phyloP scores from a whole-genome alignment of 2,797 vertebrate genomes.

The Taenioides sp. region DNA sequence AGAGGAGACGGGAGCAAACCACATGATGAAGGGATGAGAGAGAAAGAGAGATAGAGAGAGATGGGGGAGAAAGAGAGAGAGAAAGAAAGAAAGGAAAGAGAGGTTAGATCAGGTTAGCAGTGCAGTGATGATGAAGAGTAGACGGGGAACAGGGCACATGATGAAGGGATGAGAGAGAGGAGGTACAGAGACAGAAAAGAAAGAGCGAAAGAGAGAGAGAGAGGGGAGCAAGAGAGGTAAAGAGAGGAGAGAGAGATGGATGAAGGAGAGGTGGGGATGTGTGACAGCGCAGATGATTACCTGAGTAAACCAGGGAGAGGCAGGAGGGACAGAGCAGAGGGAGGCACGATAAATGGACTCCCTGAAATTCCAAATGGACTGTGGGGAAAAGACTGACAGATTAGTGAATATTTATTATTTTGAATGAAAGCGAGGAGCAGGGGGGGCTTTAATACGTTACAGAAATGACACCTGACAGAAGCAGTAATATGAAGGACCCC shows the following conservation, averaged over 20 bases:
- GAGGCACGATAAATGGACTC: slow-evolving; percentile 21
- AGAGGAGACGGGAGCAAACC: too few relatives aligned
- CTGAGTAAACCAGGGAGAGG: slow-evolving; percentile 30
- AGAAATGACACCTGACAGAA: slow-evolving; percentile 24
- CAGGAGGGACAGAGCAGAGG: not conserved
- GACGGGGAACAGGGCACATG: slow-evolving; percentile 41
- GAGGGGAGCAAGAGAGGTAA: slow-evolving; percentile 53
- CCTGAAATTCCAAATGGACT: slow-evolving; percentile 31
- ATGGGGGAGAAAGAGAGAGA: too few relatives aligned
- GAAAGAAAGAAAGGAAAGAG: too few relatives aligned
- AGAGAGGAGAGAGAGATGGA: slow-evolving; percentile 56
- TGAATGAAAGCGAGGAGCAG: slow-evolving; percentile 23
- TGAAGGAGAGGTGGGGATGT: slow-evolving; percentile 39
- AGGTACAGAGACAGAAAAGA: slow-evolving; percentile 33
- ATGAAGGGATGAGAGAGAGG: slow-evolving; percentile 59
- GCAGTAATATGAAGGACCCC: slow-evolving; percentile 3
- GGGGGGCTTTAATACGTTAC: slow-evolving; percentile 13
- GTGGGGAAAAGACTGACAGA: slow-evolving; percentile 17
- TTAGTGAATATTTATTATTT: slow-evolving; percentile 26
- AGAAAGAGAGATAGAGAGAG: too few relatives aligned
- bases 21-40: too few relatives aligned
- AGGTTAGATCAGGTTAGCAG: slow-evolving; percentile 43
- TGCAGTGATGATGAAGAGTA: slow-evolving; percentile 11
- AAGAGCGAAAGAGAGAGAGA: slow-evolving; percentile 45
- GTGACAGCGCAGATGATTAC: slow-evolving; percentile 55